Evolutionary conservation across 2,888 invertebrate genomes (phyloP).

Genomic region (Plebejus melissa): DNA sequence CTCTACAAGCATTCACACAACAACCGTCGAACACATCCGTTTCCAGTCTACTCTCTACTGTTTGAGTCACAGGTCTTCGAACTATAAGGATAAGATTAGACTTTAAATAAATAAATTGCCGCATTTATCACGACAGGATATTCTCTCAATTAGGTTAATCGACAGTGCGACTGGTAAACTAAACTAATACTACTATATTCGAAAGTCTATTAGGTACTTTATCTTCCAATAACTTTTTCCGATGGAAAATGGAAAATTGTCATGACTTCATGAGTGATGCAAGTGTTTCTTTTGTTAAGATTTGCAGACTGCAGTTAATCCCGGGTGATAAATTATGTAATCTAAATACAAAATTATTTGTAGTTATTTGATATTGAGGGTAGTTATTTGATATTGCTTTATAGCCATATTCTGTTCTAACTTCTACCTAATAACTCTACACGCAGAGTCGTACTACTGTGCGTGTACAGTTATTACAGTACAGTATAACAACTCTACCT

Average conservation of each 20-base stretch:
- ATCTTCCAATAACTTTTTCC: neutral
- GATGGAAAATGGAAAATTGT: neutral
- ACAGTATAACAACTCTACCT: too few relatives aligned
- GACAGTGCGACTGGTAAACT: neutral
- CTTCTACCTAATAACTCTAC: too few relatives aligned
- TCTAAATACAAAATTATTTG: too few relatives aligned
- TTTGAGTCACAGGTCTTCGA: conserved; percentile 19
- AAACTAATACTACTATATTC: neutral
- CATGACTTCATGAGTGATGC: too few relatives aligned
- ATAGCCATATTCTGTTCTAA: too few relatives aligned
- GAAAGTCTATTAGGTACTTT: neutral
- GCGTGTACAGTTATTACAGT: too few relatives aligned
- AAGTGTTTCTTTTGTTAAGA: too few relatives aligned
- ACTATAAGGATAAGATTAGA: conserved; percentile 18
- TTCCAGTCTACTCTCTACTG: neutral
- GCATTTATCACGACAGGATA: conserved; percentile 11
- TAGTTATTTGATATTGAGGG: too few relatives aligned
- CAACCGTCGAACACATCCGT: conserved; percentile 5
- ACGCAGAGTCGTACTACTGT: too few relatives aligned
- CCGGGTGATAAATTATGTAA: too few relatives aligned
- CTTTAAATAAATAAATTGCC: conserved; percentile 24
- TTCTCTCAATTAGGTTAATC: conserved; percentile 5
- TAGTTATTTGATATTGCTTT: too few relatives aligned
- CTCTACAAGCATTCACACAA: neutral
- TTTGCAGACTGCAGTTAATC: too few relatives aligned